phyloP scores from a whole-genome alignment of 2,888 invertebrate genomes.

The Incurvaria masculella region DNA sequence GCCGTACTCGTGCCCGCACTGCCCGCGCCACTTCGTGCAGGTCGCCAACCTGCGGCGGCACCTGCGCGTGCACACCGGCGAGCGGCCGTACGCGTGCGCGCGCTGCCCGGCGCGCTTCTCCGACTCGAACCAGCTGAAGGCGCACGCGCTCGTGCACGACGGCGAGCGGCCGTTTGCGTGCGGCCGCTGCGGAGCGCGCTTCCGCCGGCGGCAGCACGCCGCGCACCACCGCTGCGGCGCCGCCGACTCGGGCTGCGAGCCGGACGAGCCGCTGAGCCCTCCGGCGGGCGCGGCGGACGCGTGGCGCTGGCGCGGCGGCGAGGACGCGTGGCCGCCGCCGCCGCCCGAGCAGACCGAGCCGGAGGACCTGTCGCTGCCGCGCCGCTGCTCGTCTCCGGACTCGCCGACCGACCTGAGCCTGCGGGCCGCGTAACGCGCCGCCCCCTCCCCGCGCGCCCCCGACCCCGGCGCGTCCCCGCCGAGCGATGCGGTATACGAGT shows the following conservation, averaged over 20 bases:
- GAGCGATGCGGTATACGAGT: conserved; percentile 70
- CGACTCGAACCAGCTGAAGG: conserved; percentile 89
- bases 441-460: conserved; percentile 7
- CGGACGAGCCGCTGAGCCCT: conserved; percentile 40
- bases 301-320: conserved; percentile 42
- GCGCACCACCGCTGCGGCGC: conserved; percentile 76
- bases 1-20: conserved; percentile 88
- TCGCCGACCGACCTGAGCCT: conserved; percentile 51
- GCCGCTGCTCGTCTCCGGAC: conserved; percentile 48
- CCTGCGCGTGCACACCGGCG: conserved; percentile 87
- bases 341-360: conserved; percentile 86
- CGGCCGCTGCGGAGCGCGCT: conserved; percentile 75
- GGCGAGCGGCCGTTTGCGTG: conserved; percentile 89
- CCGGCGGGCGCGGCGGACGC: conserved; percentile 40
- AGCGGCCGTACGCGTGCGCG: conserved; percentile 85
- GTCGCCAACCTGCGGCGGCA: conserved; percentile 89
- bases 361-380: conserved; percentile 78
- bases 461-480: conserved; percentile 26
- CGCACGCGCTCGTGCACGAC: conserved; percentile 84
- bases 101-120: conserved; percentile 84
- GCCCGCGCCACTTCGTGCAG: conserved; percentile 90
- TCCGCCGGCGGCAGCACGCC: conserved; percentile 84
- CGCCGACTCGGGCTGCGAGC: conserved; percentile 29
- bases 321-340: conserved; percentile 32
- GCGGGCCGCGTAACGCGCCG: conserved; percentile 42